Evolutionary conservation across 2,888 invertebrate species (phyloP), one percentile per base, ranked within the genome.

Genomic region (Operophtera brumata): DNA sequence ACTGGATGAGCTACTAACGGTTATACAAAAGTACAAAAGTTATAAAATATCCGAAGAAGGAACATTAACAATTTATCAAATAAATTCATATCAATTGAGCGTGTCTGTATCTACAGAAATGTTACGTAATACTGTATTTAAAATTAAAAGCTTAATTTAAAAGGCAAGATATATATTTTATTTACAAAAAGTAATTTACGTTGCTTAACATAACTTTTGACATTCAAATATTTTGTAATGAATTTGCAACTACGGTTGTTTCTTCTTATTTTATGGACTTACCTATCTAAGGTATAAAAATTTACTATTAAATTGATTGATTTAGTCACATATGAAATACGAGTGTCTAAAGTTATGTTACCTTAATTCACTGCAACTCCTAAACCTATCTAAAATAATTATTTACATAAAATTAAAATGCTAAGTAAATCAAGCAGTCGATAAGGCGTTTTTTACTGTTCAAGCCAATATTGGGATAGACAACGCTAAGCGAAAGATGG

Each of bases 401-500:
- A 59, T 59, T 55, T 62, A 60, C 62, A 57, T 32, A 12, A 41
- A 11, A 12, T 12, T 48, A 13, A 46, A 42, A 32, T 45, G 32
- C 47, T 60, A 37, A 66, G 59, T 72, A 64, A 58, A 59, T 63
- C 55, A 77, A 80, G 73, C 73, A 71, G 71, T 76, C 67, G 62
- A 65, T 67, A 69, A 72, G 84, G 84, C 83, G 83, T 83, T 77
- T 77, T 73, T 77, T 71, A 66, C 65, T 70, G 73, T 75, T 69
- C 66, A 71, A 75, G 73, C 70, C 66, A 62, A 68, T 66, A 65
- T 63, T 25, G 43, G 61, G 62, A 54, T 59, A 47, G 44, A 13
- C 47, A 47, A 51, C 47, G 43, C n/a, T 39, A 43, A 50, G 48
- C 28, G 12, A 45, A 39, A 44, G 9, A 47, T 40, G 37, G 51